Base-by-base conservation (phyloP, 2,113 vertebrate genomes). In the Oryzias melastigma region DNA sequence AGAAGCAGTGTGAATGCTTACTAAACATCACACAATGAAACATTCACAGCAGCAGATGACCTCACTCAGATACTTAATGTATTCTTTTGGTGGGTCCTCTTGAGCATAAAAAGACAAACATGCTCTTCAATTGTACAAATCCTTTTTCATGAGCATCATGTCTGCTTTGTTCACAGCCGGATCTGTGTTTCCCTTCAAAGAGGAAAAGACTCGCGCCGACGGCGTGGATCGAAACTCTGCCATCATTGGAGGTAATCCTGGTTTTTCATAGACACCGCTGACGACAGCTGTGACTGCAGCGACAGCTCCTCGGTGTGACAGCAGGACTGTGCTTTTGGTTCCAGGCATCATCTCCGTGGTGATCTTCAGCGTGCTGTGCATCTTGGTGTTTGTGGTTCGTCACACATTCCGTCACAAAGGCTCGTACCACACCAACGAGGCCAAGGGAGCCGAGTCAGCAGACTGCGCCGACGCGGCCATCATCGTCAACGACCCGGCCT, bases 321-420 rank as follows among this genome's bases (percentile, higher is more conserved):
- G 35, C 35, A 12, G 35, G 35, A 35, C 35, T 35, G 1, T 35
- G 35, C 27, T 43, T 52, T 42, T 58, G 7, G 46, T 61, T 51
- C 1, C 66, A 99, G 97, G 97, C 0, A 91, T 99, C 84, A 94
- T 98, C 1, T 95, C 96, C 1, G 92, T 95, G 77, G 96, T 98
- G 74, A 95, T 99, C 82, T 96, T 98, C 88, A 92, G 90, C 41
- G 93, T 95, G 64, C 93, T 98, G 57, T 97, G 95, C 91, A 94
- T 97, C 19, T 69, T 98, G 90, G 95, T 96, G 80, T 95, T 99
- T 75, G 90, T 96, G 69, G 93, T 99, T 22, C 95, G 97, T 35
- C 96, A 98, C 80, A 93, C 98, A 94, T 98, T 99, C 77, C 96
- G 94, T 60, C 96, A 99, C 85, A 98, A 99, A 90, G 97, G 97